Evolutionary conservation across 2,888 invertebrate genomes (phyloP), one percentile per base, ranked within the genome.

Genomic region (Archips crataeganus): DNA sequence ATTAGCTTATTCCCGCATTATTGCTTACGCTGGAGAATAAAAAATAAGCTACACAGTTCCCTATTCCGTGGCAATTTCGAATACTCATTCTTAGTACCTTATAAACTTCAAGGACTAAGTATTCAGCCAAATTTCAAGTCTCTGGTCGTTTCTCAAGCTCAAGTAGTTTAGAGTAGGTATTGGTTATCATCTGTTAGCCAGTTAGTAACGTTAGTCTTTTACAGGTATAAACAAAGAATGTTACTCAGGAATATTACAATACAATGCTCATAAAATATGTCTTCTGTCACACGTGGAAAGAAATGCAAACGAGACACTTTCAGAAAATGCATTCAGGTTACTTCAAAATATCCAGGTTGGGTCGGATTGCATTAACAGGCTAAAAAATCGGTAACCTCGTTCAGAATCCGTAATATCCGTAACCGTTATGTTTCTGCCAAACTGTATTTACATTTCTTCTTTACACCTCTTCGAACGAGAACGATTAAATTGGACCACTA

Each of bases 401-500:
- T 57, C 32, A 3, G 23, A 57, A 57, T 57, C 62, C 42, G 45
- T 32, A 13, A 62, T 23, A 62, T 10, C 42, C 15, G 23, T 5
- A 39, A 61, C 39, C 61, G 15, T 11, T 42, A 62, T 62, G 23
- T 42, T 62, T 32, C 23, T 11, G 6, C 11, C 42, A 62, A 62
- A 15, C 42, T 8, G 62, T 61, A 34, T 42, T 42, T 15, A 61
- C 15, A 15, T 61, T 39, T 61, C 15, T 61, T 15, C n/a, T n/a
- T 62, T 45, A 23, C 45, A 62, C 62, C 45, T 62, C 23, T 45
- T 9, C 45, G 45, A 62, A 62, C 36, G 45, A 62, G 23, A 62
- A 11, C 13, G 62, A 42, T 45, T 11, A 45, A 62, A 62, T 49
- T 4, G 49, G 49, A 49, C 49, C n/a, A n/a, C 49, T 5, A n/a